phyloP scores from a whole-genome alignment of 2,797 vertebrate species.

The Rhinogobio ventralis region DNA sequence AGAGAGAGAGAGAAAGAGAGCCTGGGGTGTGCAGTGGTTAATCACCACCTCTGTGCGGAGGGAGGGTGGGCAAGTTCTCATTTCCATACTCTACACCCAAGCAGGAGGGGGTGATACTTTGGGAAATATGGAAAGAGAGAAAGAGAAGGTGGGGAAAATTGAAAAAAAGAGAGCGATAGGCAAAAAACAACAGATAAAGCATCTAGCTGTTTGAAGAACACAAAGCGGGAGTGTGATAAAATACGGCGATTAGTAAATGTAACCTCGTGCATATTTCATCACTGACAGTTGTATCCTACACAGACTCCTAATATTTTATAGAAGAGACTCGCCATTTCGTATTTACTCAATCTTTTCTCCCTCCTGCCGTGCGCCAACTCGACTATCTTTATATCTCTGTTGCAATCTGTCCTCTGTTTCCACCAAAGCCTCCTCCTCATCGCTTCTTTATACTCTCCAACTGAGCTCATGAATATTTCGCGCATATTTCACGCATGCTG shows the following conservation, averaged over 20 bases:
- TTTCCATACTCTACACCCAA: constrained; percentile 64
- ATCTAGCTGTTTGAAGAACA: constrained; percentile 40
- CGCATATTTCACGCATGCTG: constrained; percentile 44
- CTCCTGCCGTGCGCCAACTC: constrained; percentile 18
- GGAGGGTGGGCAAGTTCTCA: constrained; percentile 54
- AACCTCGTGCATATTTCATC: constrained; percentile 61
- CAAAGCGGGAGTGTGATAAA: constrained; percentile 43
- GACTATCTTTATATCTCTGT: constrained; percentile 52
- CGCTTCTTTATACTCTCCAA: constrained; percentile 51
- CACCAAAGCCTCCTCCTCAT: constrained; percentile 47
- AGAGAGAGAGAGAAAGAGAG: constrained; percentile 2
- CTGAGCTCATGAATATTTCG: constrained; percentile 63
- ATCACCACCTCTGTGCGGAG: constrained; percentile 64
- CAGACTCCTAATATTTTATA: constrained; percentile 57
- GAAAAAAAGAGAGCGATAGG: constrained; percentile 54
- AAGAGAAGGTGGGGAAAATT: constrained; percentile 32
- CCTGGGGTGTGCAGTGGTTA: constrained; percentile 65
- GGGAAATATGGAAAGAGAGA: constrained; percentile 46
- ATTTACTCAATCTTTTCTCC: constrained; percentile 28
- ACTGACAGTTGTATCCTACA: constrained; percentile 72
- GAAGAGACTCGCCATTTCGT: constrained; percentile 25
- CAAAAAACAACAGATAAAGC: constrained; percentile 33
- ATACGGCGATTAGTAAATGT: constrained; percentile 53
- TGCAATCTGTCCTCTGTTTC: constrained; percentile 35
- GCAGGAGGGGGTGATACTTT: constrained; percentile 49